Base-by-base conservation (phyloP, 2,888 invertebrate species). In the Dasypolia templi region DNA sequence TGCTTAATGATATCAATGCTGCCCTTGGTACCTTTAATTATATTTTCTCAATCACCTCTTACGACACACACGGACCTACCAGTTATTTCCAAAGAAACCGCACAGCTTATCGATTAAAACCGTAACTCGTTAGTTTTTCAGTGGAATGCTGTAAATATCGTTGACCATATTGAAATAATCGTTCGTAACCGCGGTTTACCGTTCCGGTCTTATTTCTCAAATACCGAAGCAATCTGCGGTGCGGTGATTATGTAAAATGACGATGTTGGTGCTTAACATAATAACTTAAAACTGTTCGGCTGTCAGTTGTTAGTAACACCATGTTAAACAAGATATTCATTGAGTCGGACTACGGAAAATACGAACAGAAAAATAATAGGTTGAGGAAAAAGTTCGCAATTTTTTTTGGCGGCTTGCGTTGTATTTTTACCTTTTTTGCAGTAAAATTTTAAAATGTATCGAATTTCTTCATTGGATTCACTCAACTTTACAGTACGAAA, bases 131-230 rank as follows among this genome's bases (percentile, higher is more conserved):
- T 80, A 55, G 53, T 81, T 81, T 73, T 79, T 70, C 65, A 72
- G n/a, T 0, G 65, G 44, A 81, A 81, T 71, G 65, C 75, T 71
- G 71, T 84, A 71, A 84, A 75, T 61, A 82, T 84, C 68, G 55
- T 55, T 65, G 53, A 51, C 68, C 56, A 72, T 75, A 72, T 75
- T 69, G 65, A 46, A 80, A 81, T 82, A 66, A 82, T 75, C 71
- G 65, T 59, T 53, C 35, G 17, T 56, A 67, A 64, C 66, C 79
- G 56, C 81, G 42, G 51, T 67, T 19, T 55, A 62, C 71, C 65
- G 81, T 75, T 81, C 59, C 49, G 69, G 42, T 68, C 69, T 58
- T 58, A 81, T 81, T 82, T 76, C 58, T 53, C 70, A 73, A 82
- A 63, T 76, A 70, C 64, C 58, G 35, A 59, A 55, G 69, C 72